These are phyloP conservation scores for Esox lucius DNA, from an alignment of 2,797 vertebrate species.

Conservation along the genomic window DNA sequence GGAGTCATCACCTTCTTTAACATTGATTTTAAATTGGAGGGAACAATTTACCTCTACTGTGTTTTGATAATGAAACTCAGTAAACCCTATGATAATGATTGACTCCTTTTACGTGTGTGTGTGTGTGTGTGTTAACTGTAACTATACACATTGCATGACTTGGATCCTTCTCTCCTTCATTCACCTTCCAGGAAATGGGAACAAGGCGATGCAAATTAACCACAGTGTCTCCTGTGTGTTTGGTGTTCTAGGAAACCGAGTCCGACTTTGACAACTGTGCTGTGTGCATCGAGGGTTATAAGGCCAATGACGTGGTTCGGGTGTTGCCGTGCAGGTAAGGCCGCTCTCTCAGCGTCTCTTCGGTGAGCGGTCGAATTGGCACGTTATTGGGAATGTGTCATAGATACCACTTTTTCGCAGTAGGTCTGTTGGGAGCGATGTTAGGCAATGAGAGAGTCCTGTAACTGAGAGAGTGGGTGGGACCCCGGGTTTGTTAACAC, in stretches of 20 bases:
- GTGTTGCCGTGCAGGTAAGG: conserved; percentile 94
- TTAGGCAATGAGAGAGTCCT: neutral
- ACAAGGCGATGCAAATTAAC: neutral
- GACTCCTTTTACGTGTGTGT: neutral
- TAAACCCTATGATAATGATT: neutral
- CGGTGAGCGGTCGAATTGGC: neutral
- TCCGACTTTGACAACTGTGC: conserved; percentile 98
- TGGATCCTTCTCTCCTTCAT: neutral
- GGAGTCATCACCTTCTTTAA: neutral
- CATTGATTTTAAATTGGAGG: neutral
- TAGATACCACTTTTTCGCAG: neutral
- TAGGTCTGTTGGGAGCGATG: neutral
- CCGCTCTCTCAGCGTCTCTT: neutral
- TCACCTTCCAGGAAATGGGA: conserved; percentile 1
- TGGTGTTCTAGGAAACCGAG: conserved; percentile 87
- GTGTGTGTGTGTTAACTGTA: neutral
- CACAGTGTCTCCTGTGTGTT: conserved; percentile 21
- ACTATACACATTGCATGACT: neutral
- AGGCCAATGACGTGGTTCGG: conserved; percentile 91
- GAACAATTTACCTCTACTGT: neutral
- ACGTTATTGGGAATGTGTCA: neutral
- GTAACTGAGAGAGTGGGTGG: neutral
- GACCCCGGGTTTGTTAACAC: too few relatives aligned
- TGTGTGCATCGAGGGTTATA: conserved; percentile 98
- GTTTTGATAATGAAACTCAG: neutral